Base-by-base conservation (phyloP, 2,797 vertebrate genomes). In the Hypotaenidia okinawae region DNA sequence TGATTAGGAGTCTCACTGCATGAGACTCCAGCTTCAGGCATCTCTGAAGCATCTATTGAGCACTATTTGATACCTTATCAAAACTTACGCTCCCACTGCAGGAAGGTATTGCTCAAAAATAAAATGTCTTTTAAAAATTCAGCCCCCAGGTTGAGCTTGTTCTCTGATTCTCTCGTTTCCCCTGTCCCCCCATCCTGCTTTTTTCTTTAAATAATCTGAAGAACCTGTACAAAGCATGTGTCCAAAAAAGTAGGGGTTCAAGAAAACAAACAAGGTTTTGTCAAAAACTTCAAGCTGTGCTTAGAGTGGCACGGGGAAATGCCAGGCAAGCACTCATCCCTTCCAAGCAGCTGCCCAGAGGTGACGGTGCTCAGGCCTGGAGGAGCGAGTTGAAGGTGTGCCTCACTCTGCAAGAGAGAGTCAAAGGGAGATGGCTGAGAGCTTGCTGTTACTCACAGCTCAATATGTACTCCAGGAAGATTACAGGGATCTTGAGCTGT, bases 31-130 rank as follows among this genome's bases (percentile, higher is more conserved):
- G 94, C 92, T 92, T 76, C 52, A 80, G 89, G 68, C 89, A n/a
- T 63, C 78, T 89, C 84, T 68, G 70, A 82, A 92, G 90, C 94
- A 94, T 86, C 90, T 84, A 28, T 57, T 61, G 62, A 68, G 54
- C 33, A 15, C 25, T 72, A 54, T 84, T 75, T 86, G 77, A 58
- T 84, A 54, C 27, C 0, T 0, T 39, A 72, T 64, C 59, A 59
- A 63, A 89, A 84, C 63, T 75, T 82, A n/a, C 43, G 12, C 32
- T 79, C 32, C 37, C 51, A 41, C 45, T 8, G 1, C 30, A 45
- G 61, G 45, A 95, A 94, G 17, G 11, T 75, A 64, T 45, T 74
- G 22, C 76, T 94, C 49, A 75, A 66, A 93, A 95, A 78, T 64
- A 64, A 90, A 83, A 85, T 15, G 0, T 8, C 24, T 77, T 87